Evolutionary conservation across 2,888 invertebrate species (phyloP), one percentile per base, ranked within the genome.

Genomic region (Standfussiana lucernea): DNA sequence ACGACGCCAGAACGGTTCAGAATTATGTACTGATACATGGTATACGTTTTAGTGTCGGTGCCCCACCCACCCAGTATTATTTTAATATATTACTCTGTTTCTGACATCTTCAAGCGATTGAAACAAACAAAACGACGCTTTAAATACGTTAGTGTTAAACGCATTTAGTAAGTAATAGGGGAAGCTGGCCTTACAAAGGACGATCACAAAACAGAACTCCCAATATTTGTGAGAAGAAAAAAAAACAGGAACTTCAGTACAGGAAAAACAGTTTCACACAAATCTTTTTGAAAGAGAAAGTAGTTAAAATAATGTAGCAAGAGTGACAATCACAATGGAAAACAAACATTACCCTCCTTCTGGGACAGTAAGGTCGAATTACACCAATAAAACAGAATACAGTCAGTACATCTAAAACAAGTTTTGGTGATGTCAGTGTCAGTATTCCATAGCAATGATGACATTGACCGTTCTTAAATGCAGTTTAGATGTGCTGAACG

Each of bases 121-220:
- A 28, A 3, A n/a, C n/a, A n/a, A 53, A 24, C n/a, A 53, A 53
- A 28, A 59, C 32, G 18, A 32, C 21, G 5, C 28, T 59, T 32
- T 2, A 59, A 59, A 32, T 59, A 59, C 8, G 59, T 18, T 59
- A 59, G 59, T 59, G 7, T 59, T 18, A 59, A 59, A 10, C 32
- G 32, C 32, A 32, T 18, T 32, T 18, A 32, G 32, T 8, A 8
- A 32, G 59, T 59, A 59, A 32, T 32, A 32, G 18, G 59, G 8
- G 4, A 7, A 59, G 59, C 21, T 10, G 32, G 59, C 21, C 32
- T 21, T 82, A 45, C 21, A 56, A 32, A 65, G 21, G 35, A 67
- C 35, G 15, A 45, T 40, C 66, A 84, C 56, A 62, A 21, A 32
- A 32, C 3, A 32, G 24, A 64, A n/a, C 13, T 62, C 37, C 37